A percentile compares a stretch with the other conserved stretches of the same genome.
Evolutionary conservation across 2,113 vertebrate species (phyloP).

Genomic region (Rhabdomys dilectus): DNA sequence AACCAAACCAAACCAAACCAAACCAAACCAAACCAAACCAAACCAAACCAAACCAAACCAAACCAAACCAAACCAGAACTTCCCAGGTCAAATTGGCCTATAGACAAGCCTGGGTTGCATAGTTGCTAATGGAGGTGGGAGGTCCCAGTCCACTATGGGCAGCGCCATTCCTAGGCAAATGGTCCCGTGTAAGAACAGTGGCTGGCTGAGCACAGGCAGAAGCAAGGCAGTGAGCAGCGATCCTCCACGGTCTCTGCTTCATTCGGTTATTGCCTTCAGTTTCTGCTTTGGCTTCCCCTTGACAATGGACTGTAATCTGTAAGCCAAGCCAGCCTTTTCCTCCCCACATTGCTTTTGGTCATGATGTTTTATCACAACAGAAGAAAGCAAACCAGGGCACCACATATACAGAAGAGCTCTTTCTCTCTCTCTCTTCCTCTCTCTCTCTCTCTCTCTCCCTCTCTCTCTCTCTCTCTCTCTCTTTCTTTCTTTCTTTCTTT

Average conservation of each 20-base stretch:
- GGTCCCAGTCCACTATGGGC: neutral
- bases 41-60: too few relatives aligned
- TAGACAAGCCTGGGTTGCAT: neutral
- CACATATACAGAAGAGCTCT: neutral
- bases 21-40: too few relatives aligned
- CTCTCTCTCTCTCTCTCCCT: neutral
- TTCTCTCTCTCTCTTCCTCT: neutral
- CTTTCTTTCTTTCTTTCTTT: too few relatives aligned
- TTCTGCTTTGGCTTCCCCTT: neutral
- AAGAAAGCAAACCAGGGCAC: neutral
- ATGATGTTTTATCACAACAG: neutral
- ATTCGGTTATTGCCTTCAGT: neutral
- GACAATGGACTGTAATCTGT: too few relatives aligned
- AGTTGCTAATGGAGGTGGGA: neutral
- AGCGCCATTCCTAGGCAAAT: neutral
- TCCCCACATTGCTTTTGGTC: neutral
- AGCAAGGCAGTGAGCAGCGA: neutral
- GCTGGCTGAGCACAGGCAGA: neutral
- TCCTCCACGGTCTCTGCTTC: neutral
- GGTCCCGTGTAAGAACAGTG: neutral
- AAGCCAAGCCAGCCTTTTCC: neutral
- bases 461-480: too few relatives aligned
- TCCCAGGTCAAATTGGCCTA: neutral
- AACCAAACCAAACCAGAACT: neutral
- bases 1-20: too few relatives aligned